A percentile compares a stretch with the other conserved stretches of the same genome.
Evolutionary conservation across 2,113 vertebrate species (phyloP).

Genomic region (Sporophila hypoxantha): DNA sequence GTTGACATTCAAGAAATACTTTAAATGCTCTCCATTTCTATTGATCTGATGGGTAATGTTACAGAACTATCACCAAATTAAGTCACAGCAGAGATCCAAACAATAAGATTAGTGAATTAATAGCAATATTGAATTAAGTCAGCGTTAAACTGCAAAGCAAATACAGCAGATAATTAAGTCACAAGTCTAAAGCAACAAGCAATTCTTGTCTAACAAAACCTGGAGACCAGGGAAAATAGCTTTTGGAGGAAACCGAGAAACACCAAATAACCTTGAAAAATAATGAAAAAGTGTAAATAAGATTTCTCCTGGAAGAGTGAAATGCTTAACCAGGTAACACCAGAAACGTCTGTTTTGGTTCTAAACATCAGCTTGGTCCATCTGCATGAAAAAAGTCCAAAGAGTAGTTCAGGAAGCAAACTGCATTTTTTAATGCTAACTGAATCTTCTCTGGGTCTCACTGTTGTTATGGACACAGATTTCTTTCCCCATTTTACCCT

Average conservation of each 20-base stretch:
- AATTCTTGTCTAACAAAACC: neutral
- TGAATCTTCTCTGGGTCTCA: neutral
- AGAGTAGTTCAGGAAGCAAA: neutral
- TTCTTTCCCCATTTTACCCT: neutral
- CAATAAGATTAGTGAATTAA: neutral
- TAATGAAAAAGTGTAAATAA: neutral
- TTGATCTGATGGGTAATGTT: neutral
- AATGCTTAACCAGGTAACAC: neutral
- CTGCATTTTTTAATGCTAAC: rapidly evolving
- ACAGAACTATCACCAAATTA: neutral
- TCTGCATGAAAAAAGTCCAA: neutral
- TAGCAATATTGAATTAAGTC: neutral
- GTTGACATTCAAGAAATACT: neutral
- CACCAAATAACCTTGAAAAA: neutral
- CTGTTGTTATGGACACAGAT: neutral
- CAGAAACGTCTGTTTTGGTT: neutral
- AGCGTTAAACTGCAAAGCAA: neutral
- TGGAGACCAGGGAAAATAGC: neutral
- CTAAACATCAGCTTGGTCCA: neutral
- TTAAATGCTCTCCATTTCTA: neutral
- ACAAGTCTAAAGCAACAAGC: neutral
- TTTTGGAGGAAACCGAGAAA: neutral
- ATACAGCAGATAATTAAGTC: neutral
- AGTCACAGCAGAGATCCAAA: neutral
- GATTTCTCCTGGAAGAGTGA: neutral